These are phyloP conservation scores for Coendou prehensilis DNA, from an alignment of 2,797 vertebrate genomes.

Conservation along the genomic window DNA sequence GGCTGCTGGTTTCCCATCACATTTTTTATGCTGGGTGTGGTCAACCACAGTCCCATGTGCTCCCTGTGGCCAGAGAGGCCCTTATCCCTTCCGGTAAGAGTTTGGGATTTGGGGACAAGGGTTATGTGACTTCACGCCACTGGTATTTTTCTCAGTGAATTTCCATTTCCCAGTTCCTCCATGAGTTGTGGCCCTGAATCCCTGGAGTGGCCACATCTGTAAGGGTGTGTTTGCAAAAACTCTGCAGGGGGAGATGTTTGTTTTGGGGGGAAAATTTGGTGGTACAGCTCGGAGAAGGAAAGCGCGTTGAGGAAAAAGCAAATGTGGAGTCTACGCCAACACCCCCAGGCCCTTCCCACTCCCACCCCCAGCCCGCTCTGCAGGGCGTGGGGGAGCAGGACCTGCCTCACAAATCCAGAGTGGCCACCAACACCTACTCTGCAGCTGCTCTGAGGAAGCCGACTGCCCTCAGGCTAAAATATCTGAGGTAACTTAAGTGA, in stretches of 20 bases:
- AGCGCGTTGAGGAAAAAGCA: slow-evolving; percentile 19
- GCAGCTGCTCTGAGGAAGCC: not conserved
- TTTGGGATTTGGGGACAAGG: slow-evolving; percentile 66
- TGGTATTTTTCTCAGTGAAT: slow-evolving; percentile 74
- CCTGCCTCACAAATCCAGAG: slow-evolving; percentile 71
- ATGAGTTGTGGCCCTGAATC: not conserved
- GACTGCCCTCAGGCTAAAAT: not conserved
- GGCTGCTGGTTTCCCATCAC: slow-evolving; percentile 54
- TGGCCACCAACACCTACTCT: slow-evolving; percentile 33
- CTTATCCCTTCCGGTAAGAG: slow-evolving; percentile 73
- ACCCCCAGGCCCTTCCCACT: not conserved
- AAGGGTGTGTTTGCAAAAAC: not conserved
- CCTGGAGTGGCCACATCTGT: not conserved
- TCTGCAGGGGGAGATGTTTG: not conserved
- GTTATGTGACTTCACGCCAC: slow-evolving; percentile 62
- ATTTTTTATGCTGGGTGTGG: slow-evolving; percentile 75
- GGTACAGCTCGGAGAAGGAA: not conserved
- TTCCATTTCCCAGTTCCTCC: slow-evolving; percentile 60
- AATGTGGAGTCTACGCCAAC: not conserved
- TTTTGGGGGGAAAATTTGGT: slow-evolving; percentile 45
- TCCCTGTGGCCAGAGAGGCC: slow-evolving; percentile 38
- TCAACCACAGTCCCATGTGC: slow-evolving; percentile 61
- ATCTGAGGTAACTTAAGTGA: slow-evolving; percentile 23
- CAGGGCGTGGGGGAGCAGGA: not conserved
- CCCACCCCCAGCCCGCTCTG: not conserved